These are phyloP conservation scores for Muscidifurax raptorellus DNA, from an alignment of 1,140 invertebrate genomes.

Conservation along the genomic window DNA sequence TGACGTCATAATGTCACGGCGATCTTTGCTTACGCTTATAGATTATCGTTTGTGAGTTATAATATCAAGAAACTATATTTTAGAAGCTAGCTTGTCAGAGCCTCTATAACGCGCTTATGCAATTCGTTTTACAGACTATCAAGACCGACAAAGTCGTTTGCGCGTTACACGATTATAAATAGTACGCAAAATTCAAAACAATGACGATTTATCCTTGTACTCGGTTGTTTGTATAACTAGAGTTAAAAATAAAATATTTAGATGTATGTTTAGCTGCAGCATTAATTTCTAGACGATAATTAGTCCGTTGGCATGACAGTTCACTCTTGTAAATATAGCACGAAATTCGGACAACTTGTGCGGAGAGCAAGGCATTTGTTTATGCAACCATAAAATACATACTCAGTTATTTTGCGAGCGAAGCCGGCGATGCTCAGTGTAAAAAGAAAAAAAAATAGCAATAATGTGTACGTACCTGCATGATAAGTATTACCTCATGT, in stretches of 20 bases:
- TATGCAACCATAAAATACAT: neutral
- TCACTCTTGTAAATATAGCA: no score
- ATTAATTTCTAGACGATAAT: no score
- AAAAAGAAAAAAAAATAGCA: neutral
- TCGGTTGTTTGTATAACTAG: no score
- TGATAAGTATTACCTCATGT: slow-evolving; percentile 32
- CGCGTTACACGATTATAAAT: neutral
- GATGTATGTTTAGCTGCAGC: no score
- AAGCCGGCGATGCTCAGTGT: neutral
- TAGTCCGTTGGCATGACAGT: no score
- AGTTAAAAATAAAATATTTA: no score
- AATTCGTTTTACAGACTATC: neutral
- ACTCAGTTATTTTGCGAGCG: no score
- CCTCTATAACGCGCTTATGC: neutral
- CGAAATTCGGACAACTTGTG: no score
- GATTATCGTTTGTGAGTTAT: neutral
- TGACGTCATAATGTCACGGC: neutral
- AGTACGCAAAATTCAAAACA: neutral
- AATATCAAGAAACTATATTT: no score
- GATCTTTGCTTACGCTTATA: neutral
- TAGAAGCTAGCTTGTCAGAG: no score
- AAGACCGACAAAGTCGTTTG: neutral
- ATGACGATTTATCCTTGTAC: neutral
- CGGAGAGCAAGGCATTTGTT: no score
- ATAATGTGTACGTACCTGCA: slow-evolving; percentile 20